These are phyloP conservation scores for Amblyopsis rosae DNA, from an alignment of 2,113 vertebrate genomes.

Conservation along the genomic window DNA sequence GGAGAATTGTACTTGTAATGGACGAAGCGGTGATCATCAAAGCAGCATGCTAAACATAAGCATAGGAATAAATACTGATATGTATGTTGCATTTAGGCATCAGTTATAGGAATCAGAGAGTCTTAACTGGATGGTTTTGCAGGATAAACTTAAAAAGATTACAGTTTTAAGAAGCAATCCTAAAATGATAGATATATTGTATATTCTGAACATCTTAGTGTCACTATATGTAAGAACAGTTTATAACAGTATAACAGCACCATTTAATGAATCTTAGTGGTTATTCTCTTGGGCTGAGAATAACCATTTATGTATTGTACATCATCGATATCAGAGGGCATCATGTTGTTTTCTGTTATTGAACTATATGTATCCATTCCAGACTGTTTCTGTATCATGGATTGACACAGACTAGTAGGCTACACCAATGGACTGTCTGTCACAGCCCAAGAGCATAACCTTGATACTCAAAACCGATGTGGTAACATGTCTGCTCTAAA, in stretches of 20 bases:
- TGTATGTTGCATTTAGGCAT: background rate
- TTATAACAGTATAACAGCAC: too few species aligned
- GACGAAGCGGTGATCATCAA: background rate
- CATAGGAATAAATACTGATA: background rate
- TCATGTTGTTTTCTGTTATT: constrained; percentile 30
- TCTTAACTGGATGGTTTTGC: background rate
- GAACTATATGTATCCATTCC: constrained; percentile 22
- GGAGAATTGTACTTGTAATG: background rate
- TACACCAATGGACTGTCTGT: constrained; percentile 38
- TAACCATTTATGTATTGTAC: background rate
- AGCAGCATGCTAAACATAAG: background rate
- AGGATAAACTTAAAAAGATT: background rate
- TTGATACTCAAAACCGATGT: constrained; percentile 27
- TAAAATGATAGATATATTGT: too few species aligned
- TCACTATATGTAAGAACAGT: too few species aligned
- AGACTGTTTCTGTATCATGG: constrained; percentile 33
- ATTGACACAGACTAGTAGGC: constrained; percentile 37
- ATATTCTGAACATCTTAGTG: too few species aligned
- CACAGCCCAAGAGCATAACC: constrained; percentile 20
- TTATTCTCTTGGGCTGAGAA: too few species aligned
- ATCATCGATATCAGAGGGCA: constrained; percentile 2
- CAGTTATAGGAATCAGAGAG: background rate
- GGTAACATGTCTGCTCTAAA: constrained; percentile 5
- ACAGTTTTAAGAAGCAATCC: background rate
- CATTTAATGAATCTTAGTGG: too few species aligned